These are phyloP conservation scores for Vespertilio murinus DNA, from an alignment of 2,797 vertebrate species.

Conservation along the genomic window DNA sequence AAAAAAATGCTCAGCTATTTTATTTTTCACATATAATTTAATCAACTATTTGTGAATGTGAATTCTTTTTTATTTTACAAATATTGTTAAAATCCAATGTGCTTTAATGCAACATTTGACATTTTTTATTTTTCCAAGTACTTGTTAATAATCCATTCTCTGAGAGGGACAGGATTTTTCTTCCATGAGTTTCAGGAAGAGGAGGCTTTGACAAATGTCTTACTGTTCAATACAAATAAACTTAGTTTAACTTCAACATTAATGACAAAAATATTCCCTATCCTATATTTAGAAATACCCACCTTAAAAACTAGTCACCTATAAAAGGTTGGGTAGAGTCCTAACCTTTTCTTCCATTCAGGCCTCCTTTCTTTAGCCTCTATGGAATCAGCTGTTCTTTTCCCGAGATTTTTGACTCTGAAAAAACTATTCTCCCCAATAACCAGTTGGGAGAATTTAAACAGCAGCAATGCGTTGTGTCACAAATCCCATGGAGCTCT, in stretches of 20 bases:
- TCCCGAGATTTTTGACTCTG: neutral
- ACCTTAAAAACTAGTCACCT: neutral
- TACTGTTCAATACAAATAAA: neutral
- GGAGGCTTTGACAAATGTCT: neutral
- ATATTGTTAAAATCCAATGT: conserved; percentile 7
- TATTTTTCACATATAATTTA: conserved; percentile 1
- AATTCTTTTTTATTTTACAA: conserved; percentile 22
- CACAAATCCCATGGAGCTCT: neutral
- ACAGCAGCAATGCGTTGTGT: neutral
- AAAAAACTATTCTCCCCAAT: neutral
- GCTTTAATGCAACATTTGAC: neutral
- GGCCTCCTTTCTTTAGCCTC: neutral
- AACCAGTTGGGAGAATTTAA: neutral
- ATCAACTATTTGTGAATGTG: neutral
- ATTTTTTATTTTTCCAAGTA: conserved; percentile 26
- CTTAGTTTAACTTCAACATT: conserved; percentile 2
- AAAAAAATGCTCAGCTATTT: neutral
- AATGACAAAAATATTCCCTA: neutral
- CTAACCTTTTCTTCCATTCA: neutral
- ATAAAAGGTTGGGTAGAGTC: neutral
- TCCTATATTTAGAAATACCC: neutral
- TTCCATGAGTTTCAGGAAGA: neutral
- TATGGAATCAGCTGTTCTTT: neutral
- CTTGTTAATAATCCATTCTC: neutral
- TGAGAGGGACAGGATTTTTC: neutral